phyloP scores from a whole-genome alignment of 2,797 vertebrate genomes.

The Aldrovandia affinis region DNA sequence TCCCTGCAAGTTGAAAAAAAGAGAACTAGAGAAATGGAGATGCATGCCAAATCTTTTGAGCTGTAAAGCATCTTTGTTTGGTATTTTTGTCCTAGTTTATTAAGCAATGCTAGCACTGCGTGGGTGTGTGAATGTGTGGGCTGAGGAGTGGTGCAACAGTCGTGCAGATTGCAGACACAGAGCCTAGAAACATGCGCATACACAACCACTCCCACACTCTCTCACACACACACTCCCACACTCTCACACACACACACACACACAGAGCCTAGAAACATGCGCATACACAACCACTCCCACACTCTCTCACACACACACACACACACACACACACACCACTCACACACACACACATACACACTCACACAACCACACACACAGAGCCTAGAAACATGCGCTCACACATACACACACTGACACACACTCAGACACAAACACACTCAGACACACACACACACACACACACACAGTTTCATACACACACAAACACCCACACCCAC shows the following conservation, averaged over 20 bases:
- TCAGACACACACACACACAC: not conserved
- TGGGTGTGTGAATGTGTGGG: not conserved
- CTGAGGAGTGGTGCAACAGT: slow-evolving; percentile 75
- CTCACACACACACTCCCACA: slow-evolving; percentile 8
- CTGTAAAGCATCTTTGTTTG: not conserved
- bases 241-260: slow-evolving; percentile 1
- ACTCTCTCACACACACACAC: too few relatives aligned
- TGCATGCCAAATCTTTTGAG: not conserved
- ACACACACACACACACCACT: too few relatives aligned
- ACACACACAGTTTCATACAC: slow-evolving; percentile 19
- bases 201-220: too few relatives aligned
- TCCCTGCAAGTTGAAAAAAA: not conserved
- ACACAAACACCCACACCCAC: too few relatives aligned
- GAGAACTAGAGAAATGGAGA: not conserved
- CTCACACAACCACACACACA: too few relatives aligned
- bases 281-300: too few relatives aligned
- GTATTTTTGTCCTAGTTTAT: slow-evolving; percentile 1
- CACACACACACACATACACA: slow-evolving; percentile 13
- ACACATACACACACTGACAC: too few relatives aligned
- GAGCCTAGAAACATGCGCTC: slow-evolving; percentile 72
- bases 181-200: slow-evolving; percentile 68
- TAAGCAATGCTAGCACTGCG: not conserved
- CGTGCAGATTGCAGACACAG: slow-evolving; percentile 78
- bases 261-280: slow-evolving; percentile 65
- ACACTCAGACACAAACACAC: too few relatives aligned